Conservation (phyloP, 2,888 invertebrate genomes). For the Epiblema foenella region DNA sequence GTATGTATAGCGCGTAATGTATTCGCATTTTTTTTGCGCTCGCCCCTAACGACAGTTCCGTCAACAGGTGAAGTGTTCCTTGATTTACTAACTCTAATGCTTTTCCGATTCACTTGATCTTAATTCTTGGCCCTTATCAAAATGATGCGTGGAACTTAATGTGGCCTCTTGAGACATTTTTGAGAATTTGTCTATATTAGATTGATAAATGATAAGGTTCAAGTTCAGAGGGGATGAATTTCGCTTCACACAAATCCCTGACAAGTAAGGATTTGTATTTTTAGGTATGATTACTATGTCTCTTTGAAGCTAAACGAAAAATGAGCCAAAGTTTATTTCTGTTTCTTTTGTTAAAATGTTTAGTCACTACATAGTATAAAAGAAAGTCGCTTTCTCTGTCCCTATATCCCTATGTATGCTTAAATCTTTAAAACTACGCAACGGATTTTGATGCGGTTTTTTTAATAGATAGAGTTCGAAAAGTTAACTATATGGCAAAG, state of each 20-base stretch:
- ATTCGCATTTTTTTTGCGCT: neutral
- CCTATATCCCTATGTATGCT: too few relatives aligned
- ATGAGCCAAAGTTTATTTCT: too few relatives aligned
- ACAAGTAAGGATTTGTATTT: neutral
- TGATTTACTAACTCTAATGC: conserved; percentile 81
- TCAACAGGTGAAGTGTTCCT: conserved; percentile 75
- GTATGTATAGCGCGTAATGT: conserved; percentile 14
- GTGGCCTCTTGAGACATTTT: conserved; percentile 63
- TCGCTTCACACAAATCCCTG: neutral
- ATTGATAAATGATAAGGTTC: conserved; percentile 29
- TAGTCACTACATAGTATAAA: too few relatives aligned
- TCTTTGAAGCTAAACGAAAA: neutral
- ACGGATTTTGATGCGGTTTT: too few relatives aligned
- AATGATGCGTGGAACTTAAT: conserved; percentile 65
- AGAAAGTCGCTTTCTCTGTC: too few relatives aligned
- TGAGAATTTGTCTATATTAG: conserved; percentile 35
- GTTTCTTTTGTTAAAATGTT: too few relatives aligned
- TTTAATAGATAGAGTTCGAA: too few relatives aligned
- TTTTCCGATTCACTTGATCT: conserved; percentile 71
- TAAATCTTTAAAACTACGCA: too few relatives aligned
- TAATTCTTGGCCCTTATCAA: conserved; percentile 78
- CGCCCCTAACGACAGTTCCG: conserved; percentile 40
- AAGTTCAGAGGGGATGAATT: conserved; percentile 9
- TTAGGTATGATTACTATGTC: neutral
- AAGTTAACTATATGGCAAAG: neutral